phyloP scores from a whole-genome alignment of 2,113 vertebrate genomes.

The Meleagris gallopavo region DNA sequence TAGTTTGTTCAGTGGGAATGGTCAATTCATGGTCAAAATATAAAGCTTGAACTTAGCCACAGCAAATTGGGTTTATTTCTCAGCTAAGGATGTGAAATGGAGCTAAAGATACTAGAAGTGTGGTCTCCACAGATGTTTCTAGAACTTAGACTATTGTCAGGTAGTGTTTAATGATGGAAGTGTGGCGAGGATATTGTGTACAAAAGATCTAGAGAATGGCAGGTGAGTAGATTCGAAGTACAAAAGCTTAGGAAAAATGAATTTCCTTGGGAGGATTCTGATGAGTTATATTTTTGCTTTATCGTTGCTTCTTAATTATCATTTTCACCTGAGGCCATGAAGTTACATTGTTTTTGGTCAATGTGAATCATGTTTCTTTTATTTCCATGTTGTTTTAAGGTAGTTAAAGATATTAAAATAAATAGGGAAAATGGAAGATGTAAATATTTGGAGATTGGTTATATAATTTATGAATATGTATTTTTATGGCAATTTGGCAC shows the following conservation, averaged over 20 bases:
- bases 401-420: neutral
- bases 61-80: neutral
- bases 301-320: neutral
- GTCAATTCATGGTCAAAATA: neutral
- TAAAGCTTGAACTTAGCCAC: neutral
- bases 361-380: neutral
- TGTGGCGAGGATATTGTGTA: neutral
- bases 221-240: neutral
- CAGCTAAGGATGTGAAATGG: neutral
- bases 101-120: neutral
- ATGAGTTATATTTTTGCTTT: neutral
- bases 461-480: neutral
- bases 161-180: neutral
- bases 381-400: neutral
- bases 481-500: neutral
- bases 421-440: neutral
- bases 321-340: neutral
- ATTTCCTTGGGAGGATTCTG: neutral
- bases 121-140: neutral
- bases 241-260: neutral
- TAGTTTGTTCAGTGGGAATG: neutral
- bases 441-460: neutral
- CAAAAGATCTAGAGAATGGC: neutral
- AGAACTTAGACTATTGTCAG: neutral
- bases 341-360: neutral